Percentiles rank a stretch among this genome's conserved stretches.
phyloP scores from a whole-genome alignment of 2,888 invertebrate species.

The Anodontia alba region DNA sequence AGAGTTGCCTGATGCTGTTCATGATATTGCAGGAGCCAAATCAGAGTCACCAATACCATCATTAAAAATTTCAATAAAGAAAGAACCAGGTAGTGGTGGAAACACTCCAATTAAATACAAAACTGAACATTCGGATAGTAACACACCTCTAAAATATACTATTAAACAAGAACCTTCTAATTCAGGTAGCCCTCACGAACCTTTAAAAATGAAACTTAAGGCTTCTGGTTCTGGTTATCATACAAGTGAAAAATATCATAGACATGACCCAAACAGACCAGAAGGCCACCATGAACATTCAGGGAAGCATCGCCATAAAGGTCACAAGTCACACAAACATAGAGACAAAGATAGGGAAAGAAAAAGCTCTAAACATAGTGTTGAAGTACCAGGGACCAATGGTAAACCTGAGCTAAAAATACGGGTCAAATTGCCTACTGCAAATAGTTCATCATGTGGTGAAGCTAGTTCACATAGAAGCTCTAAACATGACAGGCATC shows the following conservation, averaged over 20 bases:
- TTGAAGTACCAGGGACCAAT: conserved; percentile 16
- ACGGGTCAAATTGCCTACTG: conserved; percentile 50
- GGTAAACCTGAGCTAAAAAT: conserved; percentile 31
- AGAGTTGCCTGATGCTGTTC: conserved; percentile 20
- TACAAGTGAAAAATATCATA: conserved; percentile 28
- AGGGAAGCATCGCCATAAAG: conserved; percentile 46
- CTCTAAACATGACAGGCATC: conserved; percentile 51
- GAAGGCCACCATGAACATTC: conserved; percentile 35
- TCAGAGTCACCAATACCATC: conserved; percentile 14
- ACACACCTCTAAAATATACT: conserved; percentile 71
- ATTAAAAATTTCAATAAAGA: conserved; percentile 36
- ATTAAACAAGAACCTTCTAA: conserved; percentile 61
- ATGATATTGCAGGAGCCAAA: conserved; percentile 34
- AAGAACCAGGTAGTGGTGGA: conserved; percentile 54
- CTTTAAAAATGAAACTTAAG: conserved; percentile 17
- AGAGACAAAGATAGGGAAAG: conserved; percentile 43
- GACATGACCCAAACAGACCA: neutral
- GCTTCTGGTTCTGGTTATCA: conserved; percentile 24
- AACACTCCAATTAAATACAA: conserved; percentile 42
- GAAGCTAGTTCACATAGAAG: neutral
- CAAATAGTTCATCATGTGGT: conserved; percentile 19
- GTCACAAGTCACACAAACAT: conserved; percentile 50
- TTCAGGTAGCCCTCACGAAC: neutral
- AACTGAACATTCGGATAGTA: conserved; percentile 24
- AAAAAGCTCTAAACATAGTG: conserved; percentile 44